phyloP scores from a whole-genome alignment of 2,797 vertebrate genomes.

The Gallirallus australis region DNA sequence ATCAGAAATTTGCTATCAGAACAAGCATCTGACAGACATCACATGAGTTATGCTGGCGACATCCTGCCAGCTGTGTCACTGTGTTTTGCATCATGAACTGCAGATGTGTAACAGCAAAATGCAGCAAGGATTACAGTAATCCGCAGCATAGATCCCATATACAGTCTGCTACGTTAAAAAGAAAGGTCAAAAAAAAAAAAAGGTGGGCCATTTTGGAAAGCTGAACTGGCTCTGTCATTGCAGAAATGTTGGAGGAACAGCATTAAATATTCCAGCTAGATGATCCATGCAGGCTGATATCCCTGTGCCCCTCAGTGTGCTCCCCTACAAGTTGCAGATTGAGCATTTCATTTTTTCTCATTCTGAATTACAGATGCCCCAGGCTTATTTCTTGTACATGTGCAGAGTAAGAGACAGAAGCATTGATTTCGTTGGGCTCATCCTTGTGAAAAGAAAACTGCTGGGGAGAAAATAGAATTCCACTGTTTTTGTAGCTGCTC shows the following conservation, averaged over 20 bases:
- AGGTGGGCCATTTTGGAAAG: background rate
- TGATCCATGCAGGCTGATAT: background rate
- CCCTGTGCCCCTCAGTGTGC: background rate
- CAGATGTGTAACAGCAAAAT: background rate
- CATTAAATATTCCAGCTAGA: background rate
- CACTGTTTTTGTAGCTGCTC: background rate
- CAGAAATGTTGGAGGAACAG: background rate
- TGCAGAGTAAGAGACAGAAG: background rate
- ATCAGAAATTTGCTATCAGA: background rate
- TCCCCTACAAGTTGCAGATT: background rate
- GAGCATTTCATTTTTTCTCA: background rate
- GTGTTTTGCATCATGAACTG: background rate
- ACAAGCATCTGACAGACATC: background rate
- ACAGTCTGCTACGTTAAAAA: background rate
- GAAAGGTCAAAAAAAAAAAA: background rate
- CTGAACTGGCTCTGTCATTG: background rate
- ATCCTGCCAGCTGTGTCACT: background rate
- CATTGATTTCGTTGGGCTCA: background rate
- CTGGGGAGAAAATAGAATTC: background rate
- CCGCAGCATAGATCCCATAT: background rate
- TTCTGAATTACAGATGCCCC: background rate
- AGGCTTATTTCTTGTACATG: background rate
- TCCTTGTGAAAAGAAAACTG: background rate
- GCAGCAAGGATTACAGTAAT: background rate
- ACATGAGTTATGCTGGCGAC: background rate